Base-by-base conservation (phyloP, 53 echinoderm and acorn worm species). In the Arbacia lixula region DNA sequence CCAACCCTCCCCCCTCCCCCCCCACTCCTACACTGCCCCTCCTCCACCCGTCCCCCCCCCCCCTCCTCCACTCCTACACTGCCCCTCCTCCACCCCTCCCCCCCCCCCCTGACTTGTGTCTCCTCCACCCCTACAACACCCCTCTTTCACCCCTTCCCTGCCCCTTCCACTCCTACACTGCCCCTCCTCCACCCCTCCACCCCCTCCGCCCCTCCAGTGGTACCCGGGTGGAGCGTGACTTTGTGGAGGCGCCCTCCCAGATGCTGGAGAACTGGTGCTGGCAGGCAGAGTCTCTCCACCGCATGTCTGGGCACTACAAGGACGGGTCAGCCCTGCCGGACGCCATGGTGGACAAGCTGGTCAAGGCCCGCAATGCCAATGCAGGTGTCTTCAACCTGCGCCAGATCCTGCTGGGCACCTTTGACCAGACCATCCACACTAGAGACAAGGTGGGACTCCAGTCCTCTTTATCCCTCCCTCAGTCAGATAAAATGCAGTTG, bases 251-350 rank as follows among this genome's bases (percentile, higher is more conserved):
- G 31, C 99, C 99, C 37, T 98, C 99, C 0, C 99, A 98, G 92
- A 98, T 99, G 99, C 79, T 99, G 85, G 99, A 99, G 83, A 99
- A 99, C 78, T 99, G 99, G 99, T 92, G 92, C 60, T 99, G 99
- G 99, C 92, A 99, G 85, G 89, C 85, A 1, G 99, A 99, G 74
- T 87, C 99, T 2, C 91, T 99, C 49, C 66, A 77, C 6, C 84
- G 94, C n/a, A 85, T 99, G 92, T 99, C 99, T 0, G 86, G 86
- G 25, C 99, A 99, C 84, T 91, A 89, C 89, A 92, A 94, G 75
- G 94, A 94, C 28, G 90, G 92, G 10, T 84, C 91, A 0, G 55
- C 87, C 71, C 90, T 99, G 21, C 99, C 99, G 0, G 99, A 90
- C 36, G 94, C 94, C 71, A 94, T 99, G 93, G 92, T 99, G 12